A percentile compares a stretch with the other conserved stretches of the same genome.
These are phyloP conservation scores for Terebella lapidaria DNA, from an alignment of 2,888 invertebrate species.

Conservation along the genomic window DNA sequence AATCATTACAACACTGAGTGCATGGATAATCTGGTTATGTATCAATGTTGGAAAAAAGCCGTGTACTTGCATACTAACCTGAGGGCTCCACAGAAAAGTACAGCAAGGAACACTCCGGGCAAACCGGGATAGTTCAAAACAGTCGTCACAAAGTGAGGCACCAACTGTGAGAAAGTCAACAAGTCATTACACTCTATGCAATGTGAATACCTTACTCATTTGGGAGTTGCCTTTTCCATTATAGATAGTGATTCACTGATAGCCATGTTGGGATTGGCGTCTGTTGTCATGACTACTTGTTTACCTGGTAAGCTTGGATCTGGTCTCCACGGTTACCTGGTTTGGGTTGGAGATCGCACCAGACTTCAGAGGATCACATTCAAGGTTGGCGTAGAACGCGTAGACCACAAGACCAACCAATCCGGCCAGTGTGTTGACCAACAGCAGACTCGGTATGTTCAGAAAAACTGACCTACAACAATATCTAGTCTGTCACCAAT, in stretches of 20 bases:
- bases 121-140: slow-evolving; percentile 27
- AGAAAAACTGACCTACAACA: slow-evolving; percentile 22
- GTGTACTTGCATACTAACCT: slow-evolving; percentile 17
- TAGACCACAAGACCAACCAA: slow-evolving; percentile 80
- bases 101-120: slow-evolving; percentile 27
- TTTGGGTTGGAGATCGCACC: slow-evolving; percentile 24
- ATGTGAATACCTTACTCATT: too few relatives aligned
- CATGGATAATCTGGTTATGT: too few relatives aligned
- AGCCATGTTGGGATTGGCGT: too few relatives aligned
- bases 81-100: slow-evolving; percentile 30
- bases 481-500: too few relatives aligned
- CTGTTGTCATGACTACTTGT: too few relatives aligned
- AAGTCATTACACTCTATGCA: too few relatives aligned
- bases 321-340: too few relatives aligned
- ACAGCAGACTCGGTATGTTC: slow-evolving; percentile 26
- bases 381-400: slow-evolving; percentile 61
- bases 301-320: too few relatives aligned
- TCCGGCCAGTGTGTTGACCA: slow-evolving; percentile 26
- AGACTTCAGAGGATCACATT: slow-evolving; percentile 26
- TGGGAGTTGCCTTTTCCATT: too few relatives aligned
- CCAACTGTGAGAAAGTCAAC: slow-evolving; percentile 18
- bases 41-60: too few relatives aligned
- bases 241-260: too few relatives aligned
- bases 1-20: too few relatives aligned
- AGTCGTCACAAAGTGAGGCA: slow-evolving; percentile 27